A percentile compares a stretch with the other conserved stretches of the same genome.
phyloP scores from a whole-genome alignment of 2,888 invertebrate species.

The Rotaria macrura region DNA sequence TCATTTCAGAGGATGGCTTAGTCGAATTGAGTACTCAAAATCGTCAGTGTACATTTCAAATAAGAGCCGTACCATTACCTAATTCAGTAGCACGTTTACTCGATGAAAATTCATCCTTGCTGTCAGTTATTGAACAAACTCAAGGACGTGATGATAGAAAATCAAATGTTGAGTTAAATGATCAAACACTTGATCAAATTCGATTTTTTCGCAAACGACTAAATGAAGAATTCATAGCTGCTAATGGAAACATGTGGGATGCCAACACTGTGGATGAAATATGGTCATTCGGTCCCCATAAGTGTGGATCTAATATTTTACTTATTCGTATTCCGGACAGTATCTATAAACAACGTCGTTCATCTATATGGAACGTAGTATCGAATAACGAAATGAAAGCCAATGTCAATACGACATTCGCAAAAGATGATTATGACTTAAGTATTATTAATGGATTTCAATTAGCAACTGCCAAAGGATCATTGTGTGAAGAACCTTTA shows the following conservation, averaged over 20 bases:
- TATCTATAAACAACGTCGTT: background rate
- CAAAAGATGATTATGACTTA: constrained; percentile 27
- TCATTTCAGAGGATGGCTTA: constrained; percentile 37
- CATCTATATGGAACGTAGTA: constrained; percentile 2
- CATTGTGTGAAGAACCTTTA: constrained; percentile 91
- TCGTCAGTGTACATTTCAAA: constrained; percentile 61
- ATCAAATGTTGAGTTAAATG: constrained; percentile 31
- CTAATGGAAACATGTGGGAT: constrained; percentile 51
- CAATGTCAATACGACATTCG: background rate
- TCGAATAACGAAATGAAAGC: background rate
- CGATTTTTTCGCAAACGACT: constrained; percentile 55
- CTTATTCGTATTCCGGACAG: constrained; percentile 58
- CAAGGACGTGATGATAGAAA: background rate
- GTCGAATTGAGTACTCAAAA: constrained; percentile 59
- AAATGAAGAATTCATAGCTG: constrained; percentile 56
- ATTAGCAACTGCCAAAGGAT: constrained; percentile 73
- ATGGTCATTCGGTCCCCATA: constrained; percentile 82
- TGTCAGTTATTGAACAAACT: background rate
- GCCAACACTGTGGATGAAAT: constrained; percentile 52
- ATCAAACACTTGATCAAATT: constrained; percentile 39
- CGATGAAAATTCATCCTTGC: constrained; percentile 57
- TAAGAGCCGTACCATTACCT: constrained; percentile 69
- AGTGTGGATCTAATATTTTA: constrained; percentile 76
- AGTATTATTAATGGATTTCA: constrained; percentile 47
- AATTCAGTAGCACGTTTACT: constrained; percentile 61